A percentile compares a stretch with the other conserved stretches of the same genome.
These are phyloP conservation scores for Linhomoeus sp. DNA, from an alignment of 2,888 invertebrate species.

Conservation along the genomic window DNA sequence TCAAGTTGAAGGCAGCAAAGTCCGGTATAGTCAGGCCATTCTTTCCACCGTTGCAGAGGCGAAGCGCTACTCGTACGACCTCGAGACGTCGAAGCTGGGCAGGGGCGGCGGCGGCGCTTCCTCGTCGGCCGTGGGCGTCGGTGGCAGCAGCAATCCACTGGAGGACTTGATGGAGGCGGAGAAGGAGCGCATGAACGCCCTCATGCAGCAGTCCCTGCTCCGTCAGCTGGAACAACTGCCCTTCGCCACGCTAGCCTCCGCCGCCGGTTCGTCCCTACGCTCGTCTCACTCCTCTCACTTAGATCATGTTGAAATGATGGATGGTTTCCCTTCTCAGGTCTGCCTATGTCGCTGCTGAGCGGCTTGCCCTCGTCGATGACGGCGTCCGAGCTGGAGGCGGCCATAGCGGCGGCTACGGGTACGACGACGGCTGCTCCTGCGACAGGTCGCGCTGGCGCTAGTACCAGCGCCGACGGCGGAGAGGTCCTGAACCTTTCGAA, in stretches of 20 bases:
- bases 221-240: slow-evolving; percentile 6
- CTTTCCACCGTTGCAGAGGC: too few relatives aligned
- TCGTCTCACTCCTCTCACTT: too few relatives aligned
- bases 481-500: not conserved
- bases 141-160: slow-evolving; percentile 5
- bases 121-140: too few relatives aligned
- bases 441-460: not conserved
- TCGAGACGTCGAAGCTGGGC: too few relatives aligned
- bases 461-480: not conserved
- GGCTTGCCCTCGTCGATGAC: not conserved
- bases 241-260: slow-evolving; percentile 3
- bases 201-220: slow-evolving; percentile 19
- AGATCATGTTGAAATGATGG: too few relatives aligned
- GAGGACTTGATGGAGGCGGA: slow-evolving; percentile 8
- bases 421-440: too few relatives aligned
- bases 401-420: too few relatives aligned
- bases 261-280: slow-evolving; percentile 2
- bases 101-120: too few relatives aligned
- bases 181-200: slow-evolving; percentile 14
- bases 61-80: too few relatives aligned
- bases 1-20: too few relatives aligned
- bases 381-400: too few relatives aligned
- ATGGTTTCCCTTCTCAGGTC: not conserved
- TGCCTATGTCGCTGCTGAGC: slow-evolving; percentile 3
- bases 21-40: too few relatives aligned